Base-by-base conservation (phyloP, 1,140 invertebrate species). In the Sweltsa coloradensis region DNA sequence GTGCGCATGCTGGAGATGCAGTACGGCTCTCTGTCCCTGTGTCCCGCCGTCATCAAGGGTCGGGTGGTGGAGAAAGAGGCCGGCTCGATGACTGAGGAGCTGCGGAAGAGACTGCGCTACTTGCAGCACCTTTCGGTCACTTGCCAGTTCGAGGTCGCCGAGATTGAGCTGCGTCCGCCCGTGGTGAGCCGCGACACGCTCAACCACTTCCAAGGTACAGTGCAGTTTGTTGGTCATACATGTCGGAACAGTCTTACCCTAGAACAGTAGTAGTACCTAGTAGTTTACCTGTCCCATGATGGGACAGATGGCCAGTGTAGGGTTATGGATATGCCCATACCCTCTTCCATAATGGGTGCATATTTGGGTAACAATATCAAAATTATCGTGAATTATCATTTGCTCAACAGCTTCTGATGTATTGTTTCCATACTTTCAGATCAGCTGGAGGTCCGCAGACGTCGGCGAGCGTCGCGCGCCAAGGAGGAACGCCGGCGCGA, bases 51-150 rank as follows among this genome's bases (percentile, higher is more conserved):
- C 6, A 78, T 97, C 37, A 69, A 62, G 0, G 83, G 82, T 3
- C 71, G 71, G 48, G 81, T 96, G 39, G 60, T 96, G 2, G 89
- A 92, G 60, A 83, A 85, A 53, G 89, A 95, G 59, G 76, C 78
- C 2, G 75, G 83, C 49, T 84, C 83, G 23, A 87, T 94, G 67
- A 88, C 76, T 29, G 82, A 88, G 64, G 85, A 86, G 37, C 65
- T 88, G 49, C 72, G 84, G 36, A 74, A 75, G 50, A 72, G 87
- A 40, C 66, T 91, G 55, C 75, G 86, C 22, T 95, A 89, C 58
- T 68, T 96, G 16, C 78, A 79, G 45, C 92, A 97, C 66, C 69
- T 97, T 51, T 92, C 94, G 2, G 63, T 95, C 1, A 85, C 88
- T 51, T 89, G 89, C 58, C 81, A 85, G 49, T 93, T 94, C 66